Evolutionary conservation across 1,140 invertebrate genomes (phyloP).

Genomic region (Babylonia areolata): DNA sequence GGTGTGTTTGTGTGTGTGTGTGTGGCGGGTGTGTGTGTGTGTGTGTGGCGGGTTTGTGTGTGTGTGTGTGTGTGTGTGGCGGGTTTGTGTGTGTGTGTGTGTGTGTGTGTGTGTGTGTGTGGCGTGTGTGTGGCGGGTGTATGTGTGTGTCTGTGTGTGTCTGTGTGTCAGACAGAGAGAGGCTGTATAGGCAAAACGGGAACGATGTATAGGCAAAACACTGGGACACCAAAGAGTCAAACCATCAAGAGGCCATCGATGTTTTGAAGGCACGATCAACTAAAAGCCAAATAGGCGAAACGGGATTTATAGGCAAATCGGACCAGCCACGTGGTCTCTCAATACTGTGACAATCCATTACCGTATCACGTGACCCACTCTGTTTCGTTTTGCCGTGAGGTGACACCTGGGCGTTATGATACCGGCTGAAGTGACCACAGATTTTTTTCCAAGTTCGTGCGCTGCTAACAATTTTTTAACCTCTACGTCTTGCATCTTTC

Average conservation of each 20-base stretch:
- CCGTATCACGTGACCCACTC: not conserved
- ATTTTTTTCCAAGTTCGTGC: not conserved
- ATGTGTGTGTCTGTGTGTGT: not conserved
- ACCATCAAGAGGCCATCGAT: too few species aligned
- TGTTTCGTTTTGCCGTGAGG: not conserved
- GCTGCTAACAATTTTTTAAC: too few species aligned
- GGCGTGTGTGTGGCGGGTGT: not conserved
- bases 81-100: slow-evolving; percentile 8
- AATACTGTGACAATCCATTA: not conserved
- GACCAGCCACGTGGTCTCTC: not conserved
- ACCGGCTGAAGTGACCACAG: not conserved
- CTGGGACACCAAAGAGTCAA: too few species aligned
- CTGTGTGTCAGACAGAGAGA: not conserved
- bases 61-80: not conserved
- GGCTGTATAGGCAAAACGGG: not conserved
- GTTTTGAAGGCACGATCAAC: too few species aligned
- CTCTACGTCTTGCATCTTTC: too few species aligned
- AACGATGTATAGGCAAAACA: too few species aligned
- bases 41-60: not conserved
- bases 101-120: slow-evolving; percentile 8
- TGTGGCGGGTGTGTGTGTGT: not conserved
- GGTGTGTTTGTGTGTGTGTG: not conserved
- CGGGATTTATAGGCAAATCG: too few species aligned
- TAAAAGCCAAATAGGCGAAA: too few species aligned
- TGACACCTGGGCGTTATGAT: not conserved